Conservation (phyloP, 2,797 vertebrate species). For the Intellagama lesueurii region DNA sequence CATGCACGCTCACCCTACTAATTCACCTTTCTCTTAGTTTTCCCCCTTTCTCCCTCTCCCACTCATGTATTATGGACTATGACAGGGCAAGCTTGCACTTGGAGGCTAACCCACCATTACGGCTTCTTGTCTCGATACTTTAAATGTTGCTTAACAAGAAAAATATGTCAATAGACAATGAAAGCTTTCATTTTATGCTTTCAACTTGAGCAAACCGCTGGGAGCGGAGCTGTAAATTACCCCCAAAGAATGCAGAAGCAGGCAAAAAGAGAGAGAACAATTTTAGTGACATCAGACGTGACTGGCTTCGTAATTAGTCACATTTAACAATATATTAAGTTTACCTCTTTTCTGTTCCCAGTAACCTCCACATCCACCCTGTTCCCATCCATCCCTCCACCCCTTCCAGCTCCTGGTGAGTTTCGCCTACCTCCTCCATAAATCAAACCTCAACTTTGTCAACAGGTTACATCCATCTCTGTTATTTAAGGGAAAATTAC, state of each 20-base stretch:
- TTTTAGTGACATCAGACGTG: constrained; percentile 73
- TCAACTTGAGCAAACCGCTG: constrained; percentile 87
- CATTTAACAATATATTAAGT: constrained; percentile 81
- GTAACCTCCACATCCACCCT: constrained; percentile 55
- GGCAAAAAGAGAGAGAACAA: constrained; percentile 73
- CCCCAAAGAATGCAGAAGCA: constrained; percentile 83
- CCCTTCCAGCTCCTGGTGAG: constrained; percentile 75
- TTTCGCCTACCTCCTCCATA: constrained; percentile 78
- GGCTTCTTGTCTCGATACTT: constrained; percentile 83
- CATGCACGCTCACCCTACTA: background rate
- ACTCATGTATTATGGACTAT: constrained; percentile 77
- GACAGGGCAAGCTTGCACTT: constrained; percentile 80
- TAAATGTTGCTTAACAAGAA: constrained; percentile 85
- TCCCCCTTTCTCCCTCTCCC: constrained; percentile 43
- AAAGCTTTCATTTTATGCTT: constrained; percentile 86
- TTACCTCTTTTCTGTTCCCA: constrained; percentile 79
- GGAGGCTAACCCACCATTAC: constrained; percentile 85
- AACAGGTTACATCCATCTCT: constrained; percentile 73
- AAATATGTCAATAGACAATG: constrained; percentile 84
- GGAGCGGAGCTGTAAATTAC: constrained; percentile 86
- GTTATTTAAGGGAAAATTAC: constrained; percentile 67
- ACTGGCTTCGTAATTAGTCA: constrained; percentile 83
- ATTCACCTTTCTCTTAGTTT: constrained; percentile 62
- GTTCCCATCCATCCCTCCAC: background rate
- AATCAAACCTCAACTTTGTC: constrained; percentile 83